phyloP scores from a whole-genome alignment of 2,113 vertebrate species.

The Salminus brasiliensis region DNA sequence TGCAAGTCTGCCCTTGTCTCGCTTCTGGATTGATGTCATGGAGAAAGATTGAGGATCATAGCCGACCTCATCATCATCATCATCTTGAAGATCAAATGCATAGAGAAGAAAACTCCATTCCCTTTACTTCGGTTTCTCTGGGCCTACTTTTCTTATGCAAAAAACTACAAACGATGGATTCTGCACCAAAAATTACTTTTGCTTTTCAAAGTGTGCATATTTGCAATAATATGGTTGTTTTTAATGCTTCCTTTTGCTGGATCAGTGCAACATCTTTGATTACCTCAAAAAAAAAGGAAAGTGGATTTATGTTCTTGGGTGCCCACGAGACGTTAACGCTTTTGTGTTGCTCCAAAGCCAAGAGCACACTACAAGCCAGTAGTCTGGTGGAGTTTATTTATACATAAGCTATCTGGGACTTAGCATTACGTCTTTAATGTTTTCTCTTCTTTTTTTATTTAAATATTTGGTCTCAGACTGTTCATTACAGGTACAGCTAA shows the following conservation, averaged over 20 bases:
- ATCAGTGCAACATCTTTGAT: constrained; percentile 24
- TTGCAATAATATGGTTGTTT: constrained; percentile 58
- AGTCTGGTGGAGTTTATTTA: neutral
- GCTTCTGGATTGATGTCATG: neutral
- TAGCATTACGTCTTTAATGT: neutral
- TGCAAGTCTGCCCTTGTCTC: neutral
- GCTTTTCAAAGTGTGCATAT: constrained; percentile 51
- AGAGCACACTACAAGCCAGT: constrained; percentile 7
- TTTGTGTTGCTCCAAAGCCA: neutral
- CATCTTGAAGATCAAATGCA: neutral
- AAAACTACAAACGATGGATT: constrained; percentile 42
- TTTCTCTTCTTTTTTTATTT: too few relatives aligned
- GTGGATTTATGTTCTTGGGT: neutral
- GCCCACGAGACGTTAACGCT: neutral
- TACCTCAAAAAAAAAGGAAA: constrained; percentile 16
- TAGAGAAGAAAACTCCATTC: neutral
- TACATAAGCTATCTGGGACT: neutral
- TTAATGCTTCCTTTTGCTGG: constrained; percentile 25
- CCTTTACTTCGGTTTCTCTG: constrained; percentile 38
- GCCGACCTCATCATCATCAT: neutral
- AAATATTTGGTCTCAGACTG: neutral
- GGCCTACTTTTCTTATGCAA: constrained; percentile 67
- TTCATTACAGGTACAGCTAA: neutral
- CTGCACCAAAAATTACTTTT: constrained; percentile 64
- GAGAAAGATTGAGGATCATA: neutral